Evolutionary conservation across 2,888 invertebrate genomes (phyloP), one percentile per base, ranked within the genome.

Genomic region (Leptopilina syphax): DNA sequence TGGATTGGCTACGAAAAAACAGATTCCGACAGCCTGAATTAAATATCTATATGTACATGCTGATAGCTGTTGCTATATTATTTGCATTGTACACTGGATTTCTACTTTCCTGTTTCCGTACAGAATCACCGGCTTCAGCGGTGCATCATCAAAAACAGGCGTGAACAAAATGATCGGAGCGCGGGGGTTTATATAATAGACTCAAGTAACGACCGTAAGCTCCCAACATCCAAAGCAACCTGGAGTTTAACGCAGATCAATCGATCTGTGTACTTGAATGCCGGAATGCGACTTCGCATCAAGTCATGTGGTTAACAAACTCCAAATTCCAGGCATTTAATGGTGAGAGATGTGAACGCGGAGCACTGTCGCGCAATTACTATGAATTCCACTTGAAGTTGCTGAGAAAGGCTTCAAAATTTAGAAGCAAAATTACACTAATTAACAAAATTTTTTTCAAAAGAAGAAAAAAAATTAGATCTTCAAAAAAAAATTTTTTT

Each of bases 1-100:
- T 98, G 84, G 98, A 98, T 88, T 98, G 98, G 98, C 93, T 98
- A 85, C 95, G 97, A 87, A 98, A 98, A 93, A 98, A 98, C 92
- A 95, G 98, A 86, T 98, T 97, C 93, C 95, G 97, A 77, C 97
- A 97, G 89, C 98, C 98, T 0, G 98, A 98, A 92, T 92, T 98
- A 66, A 98, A 97, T 91, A 95, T 98, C 86, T 98, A 98, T 92
- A 98, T 98, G 98, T 98, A 98, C 92, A 97, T 97, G 77, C 93
- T 98, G 87, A 95, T 97, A 90, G 97, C 97, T 34, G 95, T 98
- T 84, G 96, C 96, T 78, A 93, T 97, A 88, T 96, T 96, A 73
- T 98, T 98, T 90, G 94, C 97, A 65, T 94, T 97, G 92, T 98
- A 98, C 92, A 98, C 98, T 18, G 96, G 97, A 79, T 98, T 98